Base-by-base conservation (phyloP, 2,113 vertebrate genomes). In the Symphodus melops region DNA sequence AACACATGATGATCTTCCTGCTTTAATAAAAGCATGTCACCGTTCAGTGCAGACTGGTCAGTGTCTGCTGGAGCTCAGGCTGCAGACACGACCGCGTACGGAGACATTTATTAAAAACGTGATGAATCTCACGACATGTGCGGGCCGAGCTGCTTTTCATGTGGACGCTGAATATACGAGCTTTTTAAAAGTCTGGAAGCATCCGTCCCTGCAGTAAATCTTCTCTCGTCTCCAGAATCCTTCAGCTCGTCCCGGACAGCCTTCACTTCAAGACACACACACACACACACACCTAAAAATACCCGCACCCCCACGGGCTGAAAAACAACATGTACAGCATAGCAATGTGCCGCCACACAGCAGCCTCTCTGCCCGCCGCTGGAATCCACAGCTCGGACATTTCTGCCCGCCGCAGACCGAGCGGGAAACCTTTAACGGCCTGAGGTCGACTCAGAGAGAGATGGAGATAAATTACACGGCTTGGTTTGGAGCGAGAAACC, bases 391-490 rank as follows among this genome's bases (percentile, higher is more conserved):
- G 73, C 74, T 49, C 74, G 55, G 68, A 76, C 77, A 78, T 85
- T 72, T 72, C 70, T 70, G 52, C 52, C 64, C 21, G 6, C 87
- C 85, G 7, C 88, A 89, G 79, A 87, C 81, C 82, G 8, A 51
- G 66, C 75, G 58, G 85, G 81, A 82, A 89, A 86, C 82, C 85
- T 81, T 71, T 67, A 75, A 83, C 70, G 46, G 82, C 63, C 82
- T 71, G 76, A 80, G 82, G 82, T 82, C 21, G 48, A 1, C 72
- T 10, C 75, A 56, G 60, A 70, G 60, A 61, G 68, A 65, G 82
- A 77, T 58, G 76, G 73, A 85, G 85, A 81, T 81, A 81, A 85
- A 88, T 86, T 66, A 81, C 81, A 86, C 72, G 25, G 77, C 65
- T 81, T 60, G 74, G 74, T 81, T 85, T 83, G 75, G 68, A 68